Evolutionary conservation across 2,113 vertebrate species (phyloP), one percentile per base, ranked within the genome.

Genomic region (Onychostruthus taczanowskii): DNA sequence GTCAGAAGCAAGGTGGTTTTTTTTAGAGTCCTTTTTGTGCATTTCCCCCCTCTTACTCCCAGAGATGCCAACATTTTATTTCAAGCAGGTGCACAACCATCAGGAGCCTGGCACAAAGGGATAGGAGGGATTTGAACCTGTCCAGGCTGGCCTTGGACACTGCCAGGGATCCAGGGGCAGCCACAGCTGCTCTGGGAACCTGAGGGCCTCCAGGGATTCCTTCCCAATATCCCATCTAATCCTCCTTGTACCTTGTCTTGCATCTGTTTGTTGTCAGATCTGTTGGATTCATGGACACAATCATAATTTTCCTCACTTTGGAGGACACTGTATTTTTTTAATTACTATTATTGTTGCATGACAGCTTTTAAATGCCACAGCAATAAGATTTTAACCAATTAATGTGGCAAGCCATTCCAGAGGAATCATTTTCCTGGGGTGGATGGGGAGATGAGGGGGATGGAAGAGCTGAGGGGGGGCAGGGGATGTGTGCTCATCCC

Each of bases 401-500:
- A 3, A 11, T 0, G 1, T 18, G 15, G 2, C 7, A 30, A 28
- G 49, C 11, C 17, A 4, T 3, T 8, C 13, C 5, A 3, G 13
- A 15, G 52, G 61, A 37, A 21, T 18, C 0, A 0, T 44, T 35
- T 24, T 43, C 7, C 18, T 1, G 4, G 17, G 4, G n/a, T 19
- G 64, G 68, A 1, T 18, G 10, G 22, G 75, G 49, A 33, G 46
- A 9, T 17, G 68, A 46, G 27, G 33, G 44, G 56, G 26, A 10
- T 39, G 49, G 58, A 47, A 5, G 50, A 20, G 41, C 19, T 41
- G 59, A 64, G 43, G 61, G 52, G 14, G 31, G 10, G 47, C 61
- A 21, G 67, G 19, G 79, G 69, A 3, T 56, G n/a, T 20, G n/a
- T 47, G 59, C 50, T 23, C 67, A 4, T 79, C 15, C 20, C 58